Percentiles rank a stretch among this genome's conserved stretches.
Evolutionary conservation across 2,888 invertebrate genomes (phyloP).

Genomic region (Drepana falcataria): DNA sequence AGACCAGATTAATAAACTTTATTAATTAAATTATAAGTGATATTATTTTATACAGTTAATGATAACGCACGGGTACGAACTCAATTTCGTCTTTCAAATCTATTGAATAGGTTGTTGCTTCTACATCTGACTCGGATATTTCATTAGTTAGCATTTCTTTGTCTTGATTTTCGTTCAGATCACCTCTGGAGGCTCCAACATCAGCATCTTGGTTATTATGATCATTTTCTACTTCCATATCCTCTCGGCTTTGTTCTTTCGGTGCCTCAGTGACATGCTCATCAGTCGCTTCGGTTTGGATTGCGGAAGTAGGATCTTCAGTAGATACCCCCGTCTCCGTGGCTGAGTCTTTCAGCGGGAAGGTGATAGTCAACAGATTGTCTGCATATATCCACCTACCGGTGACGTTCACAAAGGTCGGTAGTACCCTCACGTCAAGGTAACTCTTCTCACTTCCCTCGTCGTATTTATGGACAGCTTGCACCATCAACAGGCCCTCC

Average conservation of each 20-base stretch:
- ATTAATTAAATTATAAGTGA: conserved; percentile 5
- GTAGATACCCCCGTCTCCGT: conserved; percentile 4
- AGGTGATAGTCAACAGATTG: conserved; percentile 41
- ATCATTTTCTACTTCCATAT: conserved; percentile 26
- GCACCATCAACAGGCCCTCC: conserved; percentile 53
- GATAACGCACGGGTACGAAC: conserved; percentile 51
- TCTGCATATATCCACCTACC: conserved; percentile 54
- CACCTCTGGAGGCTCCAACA: conserved; percentile 32
- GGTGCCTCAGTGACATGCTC: conserved; percentile 6
- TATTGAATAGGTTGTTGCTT: conserved; percentile 62
- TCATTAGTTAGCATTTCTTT: conserved; percentile 39
- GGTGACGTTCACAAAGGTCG: conserved; percentile 35
- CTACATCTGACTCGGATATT: conserved; percentile 30
- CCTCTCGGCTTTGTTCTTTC: conserved; percentile 37
- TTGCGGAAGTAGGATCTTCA: background rate
- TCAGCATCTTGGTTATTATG: conserved; percentile 33
- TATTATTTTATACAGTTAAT: conserved; percentile 10
- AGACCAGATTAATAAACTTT: background rate
- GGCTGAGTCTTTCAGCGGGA: conserved; percentile 35
- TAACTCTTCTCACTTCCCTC: conserved; percentile 32
- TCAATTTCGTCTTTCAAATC: conserved; percentile 55
- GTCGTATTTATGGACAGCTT: conserved; percentile 38
- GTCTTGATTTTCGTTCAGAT: conserved; percentile 15
- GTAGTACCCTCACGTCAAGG: conserved; percentile 45
- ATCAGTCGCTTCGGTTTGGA: conserved; percentile 17